Evolutionary conservation across 2,797 vertebrate species (phyloP).

Genomic region (Aldrovandia affinis): DNA sequence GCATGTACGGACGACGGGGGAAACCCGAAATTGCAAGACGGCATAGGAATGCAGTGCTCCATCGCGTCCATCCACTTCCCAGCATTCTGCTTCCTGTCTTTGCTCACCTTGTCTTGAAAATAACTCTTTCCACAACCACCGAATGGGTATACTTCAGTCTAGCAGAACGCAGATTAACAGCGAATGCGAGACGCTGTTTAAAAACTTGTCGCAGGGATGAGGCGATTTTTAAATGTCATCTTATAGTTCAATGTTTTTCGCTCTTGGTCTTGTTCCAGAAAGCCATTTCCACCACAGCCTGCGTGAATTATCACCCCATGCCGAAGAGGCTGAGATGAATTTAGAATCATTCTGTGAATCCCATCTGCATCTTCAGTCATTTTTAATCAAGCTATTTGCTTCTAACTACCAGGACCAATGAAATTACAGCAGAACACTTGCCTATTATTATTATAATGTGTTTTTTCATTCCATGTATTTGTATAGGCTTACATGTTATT

Average conservation of each 20-base stretch:
- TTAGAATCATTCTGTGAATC: not conserved
- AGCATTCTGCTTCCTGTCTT: not conserved
- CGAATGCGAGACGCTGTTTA: constrained; percentile 32
- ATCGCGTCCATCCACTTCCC: not conserved
- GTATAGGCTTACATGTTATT: not conserved
- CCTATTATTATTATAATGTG: constrained; percentile 21
- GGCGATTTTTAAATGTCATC: constrained; percentile 34
- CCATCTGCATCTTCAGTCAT: not conserved
- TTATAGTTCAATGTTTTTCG: constrained; percentile 41
- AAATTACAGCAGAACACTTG: not conserved
- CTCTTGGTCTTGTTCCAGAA: constrained; percentile 42
- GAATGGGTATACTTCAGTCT: not conserved
- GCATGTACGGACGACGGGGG: not conserved
- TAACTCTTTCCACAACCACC: not conserved
- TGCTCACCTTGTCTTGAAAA: not conserved
- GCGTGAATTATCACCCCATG: not conserved
- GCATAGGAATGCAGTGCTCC: not conserved
- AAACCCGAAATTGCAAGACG: not conserved
- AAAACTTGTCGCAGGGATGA: constrained; percentile 5
- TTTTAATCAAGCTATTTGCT: not conserved
- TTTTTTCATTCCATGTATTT: constrained; percentile 36
- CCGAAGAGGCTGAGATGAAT: not conserved
- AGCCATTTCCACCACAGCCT: constrained; percentile 2
- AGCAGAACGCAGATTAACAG: constrained; percentile 36
- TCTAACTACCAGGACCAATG: not conserved